phyloP scores from a whole-genome alignment of 2,113 vertebrate species.

The Argyrosomus japonicus region DNA sequence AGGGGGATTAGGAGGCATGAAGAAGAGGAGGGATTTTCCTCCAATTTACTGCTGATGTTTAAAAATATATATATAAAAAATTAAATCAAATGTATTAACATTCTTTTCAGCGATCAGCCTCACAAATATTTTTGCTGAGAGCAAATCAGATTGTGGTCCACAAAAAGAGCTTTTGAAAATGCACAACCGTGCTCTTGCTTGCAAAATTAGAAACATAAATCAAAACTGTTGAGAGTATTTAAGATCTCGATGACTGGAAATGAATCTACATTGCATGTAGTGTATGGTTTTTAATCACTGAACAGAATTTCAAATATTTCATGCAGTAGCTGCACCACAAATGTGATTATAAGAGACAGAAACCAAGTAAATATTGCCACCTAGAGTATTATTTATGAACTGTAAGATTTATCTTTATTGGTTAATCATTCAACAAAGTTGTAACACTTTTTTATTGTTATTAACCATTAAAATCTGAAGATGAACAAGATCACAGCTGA shows the following conservation, averaged over 20 bases:
- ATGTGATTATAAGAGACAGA: background rate
- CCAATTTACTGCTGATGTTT: conserved; percentile 28
- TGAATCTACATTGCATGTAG: background rate
- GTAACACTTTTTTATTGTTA: background rate
- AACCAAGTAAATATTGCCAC: conserved; percentile 41
- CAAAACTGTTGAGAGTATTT: background rate
- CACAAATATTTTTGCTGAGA: background rate
- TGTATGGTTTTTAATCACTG: background rate
- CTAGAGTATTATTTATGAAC: conserved; percentile 42
- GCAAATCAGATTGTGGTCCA: background rate
- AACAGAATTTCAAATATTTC: background rate
- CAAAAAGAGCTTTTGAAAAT: background rate
- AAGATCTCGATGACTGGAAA: background rate
- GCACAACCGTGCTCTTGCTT: background rate
- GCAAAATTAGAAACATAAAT: background rate
- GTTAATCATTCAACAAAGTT: background rate
- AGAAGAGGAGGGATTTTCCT: conserved; percentile 35
- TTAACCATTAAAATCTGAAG: background rate
- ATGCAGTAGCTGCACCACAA: background rate
- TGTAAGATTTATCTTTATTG: background rate
- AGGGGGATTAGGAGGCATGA: conserved; percentile 54
- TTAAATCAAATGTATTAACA: background rate
- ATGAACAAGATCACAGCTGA: background rate
- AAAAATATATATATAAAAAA: background rate
- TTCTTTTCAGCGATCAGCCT: background rate